Evolutionary conservation across 2,797 vertebrate species (phyloP).

Genomic region (Manis javanica): DNA sequence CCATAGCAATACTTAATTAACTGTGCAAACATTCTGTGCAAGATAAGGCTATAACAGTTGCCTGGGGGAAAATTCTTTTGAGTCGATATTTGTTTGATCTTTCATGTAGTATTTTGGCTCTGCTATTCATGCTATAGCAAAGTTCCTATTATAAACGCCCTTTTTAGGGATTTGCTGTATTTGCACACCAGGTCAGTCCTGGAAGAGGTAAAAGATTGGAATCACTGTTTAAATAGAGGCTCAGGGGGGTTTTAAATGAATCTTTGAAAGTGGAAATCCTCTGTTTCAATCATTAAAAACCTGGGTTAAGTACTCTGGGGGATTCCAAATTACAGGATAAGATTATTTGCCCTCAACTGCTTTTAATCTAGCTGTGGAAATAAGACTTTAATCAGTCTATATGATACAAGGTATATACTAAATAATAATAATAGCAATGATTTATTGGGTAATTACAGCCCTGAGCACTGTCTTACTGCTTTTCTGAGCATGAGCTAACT

Average conservation of each 20-base stretch:
- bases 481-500: background rate
- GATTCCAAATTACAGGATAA: background rate
- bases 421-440: background rate
- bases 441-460: background rate
- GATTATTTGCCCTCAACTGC: conserved; percentile 21
- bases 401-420: background rate
- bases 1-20: conserved; percentile 77
- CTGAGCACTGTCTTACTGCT: background rate
- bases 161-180: conserved; percentile 75
- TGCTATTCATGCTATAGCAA: conserved; percentile 60
- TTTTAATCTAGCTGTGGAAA: conserved; percentile 18
- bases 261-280: conserved; percentile 50
- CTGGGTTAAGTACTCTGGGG: background rate
- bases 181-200: conserved; percentile 68
- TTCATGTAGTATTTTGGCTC: conserved; percentile 69
- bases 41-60: conserved; percentile 82
- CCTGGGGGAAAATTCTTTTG: conserved; percentile 80
- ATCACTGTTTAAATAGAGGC: conserved; percentile 63
- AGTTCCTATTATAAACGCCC: conserved; percentile 68
- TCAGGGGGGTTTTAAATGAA: conserved; percentile 47
- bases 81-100: conserved; percentile 82
- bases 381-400: background rate
- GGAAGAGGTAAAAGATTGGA: conserved; percentile 52
- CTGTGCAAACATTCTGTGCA: conserved; percentile 78
- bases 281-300: conserved; percentile 42